Evolutionary conservation across 2,888 invertebrate genomes (phyloP).

Genomic region (Saturnia pavonia): DNA sequence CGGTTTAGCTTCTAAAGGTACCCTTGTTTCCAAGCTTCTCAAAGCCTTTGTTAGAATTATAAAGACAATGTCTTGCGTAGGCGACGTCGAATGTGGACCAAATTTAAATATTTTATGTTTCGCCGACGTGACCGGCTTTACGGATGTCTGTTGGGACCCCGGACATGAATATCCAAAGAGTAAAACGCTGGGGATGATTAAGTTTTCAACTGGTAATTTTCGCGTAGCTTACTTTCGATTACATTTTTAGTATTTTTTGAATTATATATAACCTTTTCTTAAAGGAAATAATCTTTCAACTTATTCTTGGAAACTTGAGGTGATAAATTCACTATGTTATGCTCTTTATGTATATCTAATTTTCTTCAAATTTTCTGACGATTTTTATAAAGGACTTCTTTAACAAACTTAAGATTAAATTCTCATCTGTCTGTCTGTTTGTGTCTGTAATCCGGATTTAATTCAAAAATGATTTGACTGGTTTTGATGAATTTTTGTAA

Average conservation of each 20-base stretch:
- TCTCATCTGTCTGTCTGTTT: too few relatives aligned
- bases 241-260: background rate
- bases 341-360: too few relatives aligned
- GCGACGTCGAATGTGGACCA: slow-evolving; percentile 12
- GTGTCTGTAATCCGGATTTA: too few relatives aligned
- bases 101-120: slow-evolving; percentile 22
- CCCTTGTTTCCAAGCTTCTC: background rate
- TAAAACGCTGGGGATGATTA: slow-evolving; percentile 12
- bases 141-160: slow-evolving; percentile 14
- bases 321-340: background rate
- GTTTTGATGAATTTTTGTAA: too few relatives aligned
- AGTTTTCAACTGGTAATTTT: slow-evolving; percentile 17
- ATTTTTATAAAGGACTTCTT: too few relatives aligned
- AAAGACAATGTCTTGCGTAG: slow-evolving; percentile 17
- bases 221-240: slow-evolving; percentile 1
- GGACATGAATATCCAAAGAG: slow-evolving; percentile 16
- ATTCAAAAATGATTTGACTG: too few relatives aligned
- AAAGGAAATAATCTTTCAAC: background rate
- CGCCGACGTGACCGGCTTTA: slow-evolving; percentile 20
- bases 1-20: background rate
- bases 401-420: too few relatives aligned
- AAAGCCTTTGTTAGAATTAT: slow-evolving; percentile 5
- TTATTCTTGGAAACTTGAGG: background rate
- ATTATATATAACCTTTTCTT: background rate
- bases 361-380: too few relatives aligned